Percentiles rank a stretch among this genome's conserved stretches.
phyloP scores from a whole-genome alignment of 2,888 invertebrate species.

The Brenthis ino region DNA sequence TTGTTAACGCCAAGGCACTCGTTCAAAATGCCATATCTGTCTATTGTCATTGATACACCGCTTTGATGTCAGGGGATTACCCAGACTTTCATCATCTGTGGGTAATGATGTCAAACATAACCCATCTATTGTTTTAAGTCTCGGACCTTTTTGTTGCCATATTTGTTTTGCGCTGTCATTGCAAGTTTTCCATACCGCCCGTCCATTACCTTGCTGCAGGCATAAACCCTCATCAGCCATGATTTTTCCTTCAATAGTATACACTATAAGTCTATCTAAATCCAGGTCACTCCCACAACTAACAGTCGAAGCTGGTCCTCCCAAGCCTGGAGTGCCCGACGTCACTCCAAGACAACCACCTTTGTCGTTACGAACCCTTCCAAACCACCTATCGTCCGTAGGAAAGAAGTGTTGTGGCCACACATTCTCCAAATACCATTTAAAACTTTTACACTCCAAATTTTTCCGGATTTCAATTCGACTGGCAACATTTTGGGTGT shows the following conservation, averaged over 20 bases:
- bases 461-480: constrained; percentile 86
- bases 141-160: constrained; percentile 83
- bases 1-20: constrained; percentile 84
- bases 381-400: constrained; percentile 92
- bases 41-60: constrained; percentile 80
- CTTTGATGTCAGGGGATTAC: constrained; percentile 79
- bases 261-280: constrained; percentile 87
- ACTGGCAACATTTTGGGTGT: constrained; percentile 83
- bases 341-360: constrained; percentile 67
- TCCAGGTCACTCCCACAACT: constrained; percentile 83
- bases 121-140: constrained; percentile 61
- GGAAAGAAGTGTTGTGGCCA: constrained; percentile 99
- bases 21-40: constrained; percentile 87
- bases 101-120: constrained; percentile 61
- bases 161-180: constrained; percentile 85
- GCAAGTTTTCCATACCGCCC: constrained; percentile 88
- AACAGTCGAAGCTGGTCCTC: constrained; percentile 86
- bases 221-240: constrained; percentile 96
- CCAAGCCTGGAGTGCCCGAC: constrained; percentile 83
- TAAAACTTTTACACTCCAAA: constrained; percentile 92
- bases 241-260: constrained; percentile 85
- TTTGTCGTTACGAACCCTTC: constrained; percentile 86
- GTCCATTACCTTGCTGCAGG: constrained; percentile 85
- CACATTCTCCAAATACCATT: constrained; percentile 96
- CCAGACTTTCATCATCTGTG: constrained; percentile 54